Percentiles rank a stretch among this genome's conserved stretches.
Evolutionary conservation across 2,888 invertebrate species (phyloP).

Genomic region (Chymomyza amoena): DNA sequence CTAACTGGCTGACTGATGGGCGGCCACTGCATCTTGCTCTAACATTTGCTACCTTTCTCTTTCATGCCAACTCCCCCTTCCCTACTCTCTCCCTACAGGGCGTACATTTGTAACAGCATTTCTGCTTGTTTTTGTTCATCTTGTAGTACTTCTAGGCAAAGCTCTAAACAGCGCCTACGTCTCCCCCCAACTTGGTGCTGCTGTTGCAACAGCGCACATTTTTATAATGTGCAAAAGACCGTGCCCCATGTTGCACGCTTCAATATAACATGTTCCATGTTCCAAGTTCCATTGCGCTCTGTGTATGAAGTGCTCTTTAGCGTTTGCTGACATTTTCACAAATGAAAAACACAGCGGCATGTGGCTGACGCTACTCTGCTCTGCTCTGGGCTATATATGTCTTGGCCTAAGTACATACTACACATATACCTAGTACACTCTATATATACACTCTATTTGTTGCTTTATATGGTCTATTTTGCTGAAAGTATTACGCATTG

Average conservation of each 20-base stretch:
- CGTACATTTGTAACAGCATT: constrained; percentile 44
- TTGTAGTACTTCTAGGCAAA: constrained; percentile 1
- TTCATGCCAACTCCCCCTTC: background rate
- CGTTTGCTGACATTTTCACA: constrained; percentile 64
- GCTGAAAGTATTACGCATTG: background rate
- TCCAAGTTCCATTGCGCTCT: constrained; percentile 13
- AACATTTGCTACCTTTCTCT: background rate
- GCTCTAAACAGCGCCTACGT: background rate
- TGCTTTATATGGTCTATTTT: background rate
- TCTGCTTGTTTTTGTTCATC: constrained; percentile 49
- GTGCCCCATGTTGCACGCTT: constrained; percentile 28
- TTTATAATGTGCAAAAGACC: constrained; percentile 51
- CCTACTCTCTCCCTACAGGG: constrained; percentile 16
- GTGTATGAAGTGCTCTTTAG: constrained; percentile 58
- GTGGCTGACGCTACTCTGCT: constrained; percentile 7
- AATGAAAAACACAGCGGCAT: constrained; percentile 26
- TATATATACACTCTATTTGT: background rate
- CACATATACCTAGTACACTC: too few relatives aligned
- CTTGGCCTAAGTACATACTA: constrained; percentile 8
- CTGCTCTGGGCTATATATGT: background rate
- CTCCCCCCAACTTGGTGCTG: background rate
- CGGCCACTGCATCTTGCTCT: constrained; percentile 24
- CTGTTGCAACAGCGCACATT: background rate
- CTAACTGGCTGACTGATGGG: constrained; percentile 21
- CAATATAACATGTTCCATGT: constrained; percentile 33